phyloP scores from a whole-genome alignment of 2,113 vertebrate genomes.

The Coregonus clupeaformis region DNA sequence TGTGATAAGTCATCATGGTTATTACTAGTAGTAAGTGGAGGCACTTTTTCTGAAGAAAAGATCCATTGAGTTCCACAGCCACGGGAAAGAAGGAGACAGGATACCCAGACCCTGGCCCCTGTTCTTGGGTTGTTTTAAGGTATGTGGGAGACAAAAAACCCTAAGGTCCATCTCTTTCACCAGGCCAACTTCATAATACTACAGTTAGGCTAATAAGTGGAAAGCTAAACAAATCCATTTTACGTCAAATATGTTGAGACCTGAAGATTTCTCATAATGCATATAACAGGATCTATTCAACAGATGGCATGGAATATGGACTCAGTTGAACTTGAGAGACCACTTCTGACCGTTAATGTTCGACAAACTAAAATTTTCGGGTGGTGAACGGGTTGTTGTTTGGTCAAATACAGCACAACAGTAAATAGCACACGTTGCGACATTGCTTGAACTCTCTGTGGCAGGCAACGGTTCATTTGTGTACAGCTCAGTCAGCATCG shows the following conservation, averaged over 20 bases:
- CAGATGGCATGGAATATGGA: neutral
- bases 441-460: slow-evolving; percentile 28
- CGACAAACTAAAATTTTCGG: slow-evolving; percentile 22
- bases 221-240: neutral
- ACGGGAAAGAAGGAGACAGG: slow-evolving; percentile 61
- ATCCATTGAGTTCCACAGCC: slow-evolving; percentile 58
- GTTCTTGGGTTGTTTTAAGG: slow-evolving; percentile 60
- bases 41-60: slow-evolving; percentile 64
- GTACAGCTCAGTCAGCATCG: slow-evolving; percentile 16
- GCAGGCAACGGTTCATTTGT: slow-evolving; percentile 53
- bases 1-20: slow-evolving; percentile 56
- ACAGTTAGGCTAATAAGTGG: neutral
- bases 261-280: neutral
- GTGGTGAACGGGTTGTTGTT: neutral
- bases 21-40: slow-evolving; percentile 61
- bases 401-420: slow-evolving; percentile 28
- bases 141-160: slow-evolving; percentile 8
- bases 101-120: slow-evolving; percentile 47
- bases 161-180: slow-evolving; percentile 21
- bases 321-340: neutral
- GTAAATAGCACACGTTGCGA: slow-evolving; percentile 22
- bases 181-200: neutral
- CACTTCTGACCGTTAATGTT: slow-evolving; percentile 3
- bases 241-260: neutral
- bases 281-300: neutral